phyloP scores from a whole-genome alignment of 2,888 invertebrate genomes.

The Acanthosepion esculentum region DNA sequence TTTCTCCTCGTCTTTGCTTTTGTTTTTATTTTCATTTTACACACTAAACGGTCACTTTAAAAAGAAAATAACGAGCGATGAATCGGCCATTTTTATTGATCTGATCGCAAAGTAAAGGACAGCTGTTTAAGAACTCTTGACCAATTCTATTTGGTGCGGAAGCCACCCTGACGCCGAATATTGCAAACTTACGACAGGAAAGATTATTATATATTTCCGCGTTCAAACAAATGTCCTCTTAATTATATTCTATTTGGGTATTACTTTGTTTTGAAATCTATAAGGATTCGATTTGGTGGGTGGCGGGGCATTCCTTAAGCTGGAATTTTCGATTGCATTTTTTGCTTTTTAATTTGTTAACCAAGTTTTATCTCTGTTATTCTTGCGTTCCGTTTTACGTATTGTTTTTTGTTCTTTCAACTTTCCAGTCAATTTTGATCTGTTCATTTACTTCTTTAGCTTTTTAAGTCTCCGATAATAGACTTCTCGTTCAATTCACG shows the following conservation, averaged over 20 bases:
- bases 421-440: no score
- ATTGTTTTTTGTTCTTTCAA: no score
- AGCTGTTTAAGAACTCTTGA: neutral
- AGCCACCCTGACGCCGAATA: neutral
- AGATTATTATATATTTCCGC: neutral
- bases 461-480: no score
- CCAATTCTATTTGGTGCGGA: neutral
- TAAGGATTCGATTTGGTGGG: no score
- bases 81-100: neutral
- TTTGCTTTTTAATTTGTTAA: neutral
- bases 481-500: no score
- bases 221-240: neutral
- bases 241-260: neutral
- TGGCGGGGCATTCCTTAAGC: no score
- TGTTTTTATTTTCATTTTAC: neutral
- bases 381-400: no score
- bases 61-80: neutral
- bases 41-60: neutral
- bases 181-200: neutral
- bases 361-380: no score
- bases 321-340: neutral
- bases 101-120: neutral
- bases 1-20: neutral
- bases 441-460: no score
- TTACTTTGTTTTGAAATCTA: neutral